These are phyloP conservation scores for Cheirogaleus medius DNA, from an alignment of 2,113 vertebrate genomes.

Conservation along the genomic window DNA sequence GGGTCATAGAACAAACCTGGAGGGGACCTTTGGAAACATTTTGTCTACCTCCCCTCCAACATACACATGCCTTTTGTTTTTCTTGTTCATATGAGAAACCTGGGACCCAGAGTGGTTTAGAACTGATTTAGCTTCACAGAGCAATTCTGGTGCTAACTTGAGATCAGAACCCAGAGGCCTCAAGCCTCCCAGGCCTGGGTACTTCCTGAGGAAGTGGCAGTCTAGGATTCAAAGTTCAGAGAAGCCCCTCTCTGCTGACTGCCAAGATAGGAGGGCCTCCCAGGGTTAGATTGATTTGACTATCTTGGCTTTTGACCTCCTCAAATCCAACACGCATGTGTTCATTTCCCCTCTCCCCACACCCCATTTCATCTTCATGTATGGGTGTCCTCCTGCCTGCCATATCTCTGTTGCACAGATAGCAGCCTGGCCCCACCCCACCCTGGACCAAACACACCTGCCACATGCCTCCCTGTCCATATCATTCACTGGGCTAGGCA, in stretches of 20 bases:
- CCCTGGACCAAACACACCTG: background rate
- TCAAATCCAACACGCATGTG: background rate
- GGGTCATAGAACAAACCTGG: background rate
- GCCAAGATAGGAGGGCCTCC: background rate
- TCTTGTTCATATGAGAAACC: background rate
- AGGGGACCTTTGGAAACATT: slow-evolving; percentile 6
- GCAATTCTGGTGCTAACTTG: background rate
- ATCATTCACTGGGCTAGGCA: background rate
- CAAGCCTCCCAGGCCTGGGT: background rate
- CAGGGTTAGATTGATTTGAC: background rate
- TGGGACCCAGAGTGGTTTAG: background rate
- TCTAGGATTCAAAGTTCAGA: background rate
- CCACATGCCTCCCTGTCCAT: background rate
- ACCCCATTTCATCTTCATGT: background rate
- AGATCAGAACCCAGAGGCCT: background rate
- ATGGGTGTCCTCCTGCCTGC: background rate
- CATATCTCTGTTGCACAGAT: background rate
- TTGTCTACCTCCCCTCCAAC: background rate
- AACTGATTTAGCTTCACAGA: background rate
- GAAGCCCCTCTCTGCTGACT: background rate
- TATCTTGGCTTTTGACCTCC: background rate
- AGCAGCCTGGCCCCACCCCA: background rate
- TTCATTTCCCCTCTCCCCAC: background rate
- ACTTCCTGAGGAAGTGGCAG: background rate
- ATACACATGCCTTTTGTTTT: background rate